Evolutionary conservation across 1,140 invertebrate species (phyloP).

Genomic region (Coenobita brevimanus): DNA sequence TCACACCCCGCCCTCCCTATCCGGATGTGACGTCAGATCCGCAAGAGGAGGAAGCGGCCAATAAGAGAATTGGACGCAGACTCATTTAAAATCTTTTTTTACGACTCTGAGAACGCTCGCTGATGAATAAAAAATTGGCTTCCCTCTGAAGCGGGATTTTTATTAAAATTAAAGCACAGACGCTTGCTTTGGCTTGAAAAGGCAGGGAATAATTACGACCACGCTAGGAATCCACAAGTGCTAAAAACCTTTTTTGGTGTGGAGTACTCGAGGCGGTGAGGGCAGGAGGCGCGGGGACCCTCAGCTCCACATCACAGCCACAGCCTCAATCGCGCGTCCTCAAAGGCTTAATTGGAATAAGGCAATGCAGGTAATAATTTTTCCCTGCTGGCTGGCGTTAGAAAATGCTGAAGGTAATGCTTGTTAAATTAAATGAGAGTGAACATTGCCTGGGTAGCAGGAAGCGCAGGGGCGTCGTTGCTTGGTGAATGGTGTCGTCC

Average conservation of each 20-base stretch:
- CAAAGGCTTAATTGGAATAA: no score
- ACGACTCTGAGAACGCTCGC: not conserved
- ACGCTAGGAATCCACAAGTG: slow-evolving; percentile 20
- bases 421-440: no score
- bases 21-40: slow-evolving; percentile 53
- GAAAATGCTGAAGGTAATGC: no score
- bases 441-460: no score
- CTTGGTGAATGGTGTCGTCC: no score
- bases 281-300: not conserved
- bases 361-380: no score
- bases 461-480: no score
- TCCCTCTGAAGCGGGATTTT: slow-evolving; percentile 16
- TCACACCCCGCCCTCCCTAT: slow-evolving; percentile 39
- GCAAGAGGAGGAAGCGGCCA: slow-evolving; percentile 42
- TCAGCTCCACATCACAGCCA: no score
- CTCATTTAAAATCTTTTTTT: slow-evolving; percentile 23
- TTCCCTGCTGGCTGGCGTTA: no score
- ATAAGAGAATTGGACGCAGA: slow-evolving; percentile 43
- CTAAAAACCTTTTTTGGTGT: slow-evolving; percentile 27
- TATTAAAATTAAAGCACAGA: slow-evolving; percentile 31
- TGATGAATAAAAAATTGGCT: slow-evolving; percentile 20
- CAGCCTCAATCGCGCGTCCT: no score
- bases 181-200: slow-evolving; percentile 13
- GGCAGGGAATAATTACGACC: slow-evolving; percentile 32
- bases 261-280: not conserved